Evolutionary conservation across 2,113 vertebrate genomes (phyloP).

Genomic region (Aphyosemion australe): DNA sequence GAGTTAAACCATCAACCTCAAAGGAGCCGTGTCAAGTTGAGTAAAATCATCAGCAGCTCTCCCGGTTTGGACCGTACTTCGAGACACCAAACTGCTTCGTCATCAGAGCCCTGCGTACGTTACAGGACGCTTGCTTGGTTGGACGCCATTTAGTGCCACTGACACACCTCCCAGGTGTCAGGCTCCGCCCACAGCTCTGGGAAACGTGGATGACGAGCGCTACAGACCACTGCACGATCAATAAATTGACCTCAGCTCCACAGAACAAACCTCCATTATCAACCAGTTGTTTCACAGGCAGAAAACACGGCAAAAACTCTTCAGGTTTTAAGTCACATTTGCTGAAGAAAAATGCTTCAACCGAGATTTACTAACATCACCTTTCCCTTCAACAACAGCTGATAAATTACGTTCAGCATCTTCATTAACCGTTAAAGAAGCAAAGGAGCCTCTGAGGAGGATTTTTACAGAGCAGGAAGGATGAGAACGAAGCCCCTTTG

Average conservation of each 20-base stretch:
- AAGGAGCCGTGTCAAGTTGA: background rate
- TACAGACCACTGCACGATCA: constrained; percentile 47
- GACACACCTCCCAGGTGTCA: constrained; percentile 51
- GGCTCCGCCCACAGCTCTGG: constrained; percentile 27
- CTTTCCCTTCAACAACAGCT: constrained; percentile 8
- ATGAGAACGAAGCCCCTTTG: constrained; percentile 14
- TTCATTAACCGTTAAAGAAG: constrained; percentile 26
- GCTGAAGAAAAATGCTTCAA: background rate
- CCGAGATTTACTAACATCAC: too few species aligned
- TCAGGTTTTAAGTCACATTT: background rate
- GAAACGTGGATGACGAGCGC: constrained; percentile 38
- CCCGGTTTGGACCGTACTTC: background rate
- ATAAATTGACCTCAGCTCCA: constrained; percentile 57
- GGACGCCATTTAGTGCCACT: constrained; percentile 20
- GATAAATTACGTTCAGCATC: background rate
- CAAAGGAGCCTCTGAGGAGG: background rate
- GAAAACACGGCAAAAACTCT: background rate
- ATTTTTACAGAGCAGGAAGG: constrained; percentile 11
- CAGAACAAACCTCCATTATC: constrained; percentile 60
- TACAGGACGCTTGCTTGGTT: background rate
- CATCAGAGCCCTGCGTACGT: constrained; percentile 44
- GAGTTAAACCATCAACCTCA: background rate
- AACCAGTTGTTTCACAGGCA: constrained; percentile 49
- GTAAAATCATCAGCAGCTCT: background rate
- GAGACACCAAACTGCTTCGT: constrained; percentile 47